These are phyloP conservation scores for Triplophysa tibetana DNA, from an alignment of 2,113 vertebrate species.

Conservation along the genomic window DNA sequence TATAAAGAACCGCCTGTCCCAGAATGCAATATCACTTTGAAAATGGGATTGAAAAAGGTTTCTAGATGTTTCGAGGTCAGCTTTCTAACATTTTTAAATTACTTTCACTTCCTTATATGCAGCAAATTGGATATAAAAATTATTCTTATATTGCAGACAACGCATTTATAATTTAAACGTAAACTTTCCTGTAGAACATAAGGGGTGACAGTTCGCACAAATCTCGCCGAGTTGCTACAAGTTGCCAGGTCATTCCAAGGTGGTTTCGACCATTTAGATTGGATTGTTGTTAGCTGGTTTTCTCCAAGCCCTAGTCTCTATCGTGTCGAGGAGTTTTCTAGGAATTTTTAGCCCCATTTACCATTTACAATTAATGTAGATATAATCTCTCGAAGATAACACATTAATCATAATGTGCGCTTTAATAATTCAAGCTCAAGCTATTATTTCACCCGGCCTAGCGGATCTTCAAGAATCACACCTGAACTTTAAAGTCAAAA, in stretches of 20 bases:
- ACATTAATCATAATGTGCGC: constrained; percentile 19
- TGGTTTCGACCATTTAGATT: too few species aligned
- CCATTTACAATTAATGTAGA: constrained; percentile 26
- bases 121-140: too few species aligned
- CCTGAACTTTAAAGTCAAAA: constrained; percentile 24
- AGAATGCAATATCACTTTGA: not conserved
- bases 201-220: too few species aligned
- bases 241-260: too few species aligned
- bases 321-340: constrained; percentile 3
- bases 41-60: not conserved
- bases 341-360: not conserved
- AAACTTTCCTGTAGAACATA: too few species aligned
- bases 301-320: not conserved
- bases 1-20: constrained; percentile 17
- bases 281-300: too few species aligned
- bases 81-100: too few species aligned
- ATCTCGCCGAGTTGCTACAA: too few species aligned
- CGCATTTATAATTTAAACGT: too few species aligned
- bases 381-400: constrained; percentile 6
- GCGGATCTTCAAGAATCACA: not conserved
- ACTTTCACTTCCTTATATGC: too few species aligned
- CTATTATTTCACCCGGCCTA: constrained; percentile 1
- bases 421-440: constrained; percentile 9
- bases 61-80: not conserved
- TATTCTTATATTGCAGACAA: too few species aligned